Evolutionary conservation across 2,113 vertebrate genomes (phyloP).

Genomic region (Manacus vitellinus): DNA sequence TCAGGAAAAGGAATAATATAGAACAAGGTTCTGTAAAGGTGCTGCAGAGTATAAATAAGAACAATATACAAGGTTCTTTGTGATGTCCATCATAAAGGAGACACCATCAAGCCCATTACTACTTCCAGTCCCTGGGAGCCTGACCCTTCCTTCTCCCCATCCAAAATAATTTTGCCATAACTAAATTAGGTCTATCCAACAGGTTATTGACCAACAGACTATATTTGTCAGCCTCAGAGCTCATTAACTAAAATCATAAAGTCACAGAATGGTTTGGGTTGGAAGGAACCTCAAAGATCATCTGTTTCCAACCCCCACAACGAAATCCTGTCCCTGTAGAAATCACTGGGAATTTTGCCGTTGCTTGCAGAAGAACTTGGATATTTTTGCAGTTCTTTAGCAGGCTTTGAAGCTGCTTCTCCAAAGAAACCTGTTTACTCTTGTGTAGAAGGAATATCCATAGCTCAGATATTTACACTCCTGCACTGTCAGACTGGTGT

Average conservation of each 20-base stretch:
- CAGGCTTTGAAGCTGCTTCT: conserved; percentile 27
- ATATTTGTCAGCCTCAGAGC: not conserved
- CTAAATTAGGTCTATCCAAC: not conserved
- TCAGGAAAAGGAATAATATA: not conserved
- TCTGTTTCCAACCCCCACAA: not conserved
- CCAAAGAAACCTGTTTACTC: not conserved
- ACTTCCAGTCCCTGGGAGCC: not conserved
- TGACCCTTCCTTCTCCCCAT: not conserved
- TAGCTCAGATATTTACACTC: conserved; percentile 5
- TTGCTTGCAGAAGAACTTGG: not conserved
- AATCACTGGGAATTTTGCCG: rapidly evolving
- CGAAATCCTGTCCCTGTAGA: not conserved
- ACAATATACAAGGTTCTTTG: not conserved
- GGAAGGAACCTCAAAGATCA: not conserved
- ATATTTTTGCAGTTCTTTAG: not conserved
- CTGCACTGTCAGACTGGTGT: not conserved
- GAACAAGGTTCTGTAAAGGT: not conserved
- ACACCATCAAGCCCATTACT: not conserved
- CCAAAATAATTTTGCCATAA: not conserved
- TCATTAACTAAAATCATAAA: not conserved
- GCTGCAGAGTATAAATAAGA: not conserved
- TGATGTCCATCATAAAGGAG: not conserved
- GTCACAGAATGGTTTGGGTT: not conserved
- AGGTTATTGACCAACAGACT: not conserved
- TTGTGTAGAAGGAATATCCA: not conserved